These are phyloP conservation scores for Babyrousa celebensis DNA, from an alignment of 2,797 vertebrate genomes.

Conservation along the genomic window DNA sequence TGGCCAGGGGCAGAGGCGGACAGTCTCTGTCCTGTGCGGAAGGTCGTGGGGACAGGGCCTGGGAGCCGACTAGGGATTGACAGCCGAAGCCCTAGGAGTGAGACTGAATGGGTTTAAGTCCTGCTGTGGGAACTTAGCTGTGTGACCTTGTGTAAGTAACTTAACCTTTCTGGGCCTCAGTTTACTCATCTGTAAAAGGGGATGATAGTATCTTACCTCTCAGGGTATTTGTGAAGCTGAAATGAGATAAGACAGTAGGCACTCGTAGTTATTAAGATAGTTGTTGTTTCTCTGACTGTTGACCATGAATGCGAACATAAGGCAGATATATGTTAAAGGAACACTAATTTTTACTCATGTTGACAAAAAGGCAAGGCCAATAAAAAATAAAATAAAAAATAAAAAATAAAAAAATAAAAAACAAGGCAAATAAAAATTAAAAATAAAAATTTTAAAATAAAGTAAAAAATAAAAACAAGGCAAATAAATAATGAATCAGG, in stretches of 20 bases:
- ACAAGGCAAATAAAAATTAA: too few relatives aligned
- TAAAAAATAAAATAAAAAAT: background rate
- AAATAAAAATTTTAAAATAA: too few relatives aligned
- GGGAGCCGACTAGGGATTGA: background rate
- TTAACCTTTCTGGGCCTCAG: background rate
- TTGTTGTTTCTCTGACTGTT: background rate
- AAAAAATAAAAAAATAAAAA: too few relatives aligned
- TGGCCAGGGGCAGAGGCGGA: too few relatives aligned
- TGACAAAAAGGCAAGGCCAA: slow-evolving; percentile 29
- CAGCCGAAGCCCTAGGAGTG: background rate
- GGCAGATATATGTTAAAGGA: background rate
- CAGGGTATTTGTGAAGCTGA: background rate
- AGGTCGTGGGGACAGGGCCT: background rate
- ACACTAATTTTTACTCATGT: background rate
- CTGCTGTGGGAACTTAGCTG: background rate
- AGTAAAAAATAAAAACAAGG: too few relatives aligned
- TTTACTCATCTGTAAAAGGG: background rate
- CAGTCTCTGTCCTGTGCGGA: background rate
- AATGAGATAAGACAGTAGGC: background rate
- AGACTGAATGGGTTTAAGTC: background rate
- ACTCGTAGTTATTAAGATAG: background rate
- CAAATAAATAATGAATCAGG: too few relatives aligned
- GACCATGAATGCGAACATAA: background rate
- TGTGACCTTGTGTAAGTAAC: background rate
- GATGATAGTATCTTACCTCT: background rate